Base-by-base conservation (phyloP, 92 coral and sea anemone genomes). In the Montipora capitata region DNA sequence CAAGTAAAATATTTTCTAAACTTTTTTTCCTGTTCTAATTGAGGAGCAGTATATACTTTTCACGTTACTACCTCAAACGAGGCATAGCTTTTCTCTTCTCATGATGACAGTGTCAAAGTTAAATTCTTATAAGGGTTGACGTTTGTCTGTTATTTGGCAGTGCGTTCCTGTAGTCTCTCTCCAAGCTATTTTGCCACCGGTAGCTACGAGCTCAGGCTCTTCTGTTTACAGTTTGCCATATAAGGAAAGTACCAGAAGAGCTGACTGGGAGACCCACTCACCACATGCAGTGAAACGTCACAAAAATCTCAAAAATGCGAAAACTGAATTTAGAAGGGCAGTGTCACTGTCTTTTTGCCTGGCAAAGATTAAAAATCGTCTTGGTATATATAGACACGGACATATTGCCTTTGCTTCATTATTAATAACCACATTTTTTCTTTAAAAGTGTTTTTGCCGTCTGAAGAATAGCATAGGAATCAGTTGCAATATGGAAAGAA, bases 211-310 rank as follows among this genome's bases (percentile, higher is more conserved):
- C 88, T 87, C 83, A 91, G 88, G 88, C 92, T 89, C 67, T 48
- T 85, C 85, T 92, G 75, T 80, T 88, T 88, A 88, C 90, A 2
- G 48, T 42, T 84, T 87, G 43, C 96, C 96, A 80, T 89, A 93
- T 89, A 85, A 65, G 96, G 96, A 15, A 56, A 39, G 1, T 20
- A 45, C 56, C 74, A 64, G 78, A 93, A 89, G 93, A 93, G 86
- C 68, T 27, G 66, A 80, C 84, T 79, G 81, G 84, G 49, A 84
- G 63, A 91, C 81, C 93, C 91, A 75, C 70, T 63, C 41, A 79
- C 96, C 91, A 93, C 93, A 89, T 59, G 96, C 80, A 42, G 74
- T n/a, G 73, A 62, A 56, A 69, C 82, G 74, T 65, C 57, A 40
- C 42, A 84, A 84, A 84, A 43, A 84, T 84, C 38, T 73, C 54